Evolutionary conservation across 1,140 invertebrate genomes (phyloP).

Genomic region (Catajapyx aquilonaris): DNA sequence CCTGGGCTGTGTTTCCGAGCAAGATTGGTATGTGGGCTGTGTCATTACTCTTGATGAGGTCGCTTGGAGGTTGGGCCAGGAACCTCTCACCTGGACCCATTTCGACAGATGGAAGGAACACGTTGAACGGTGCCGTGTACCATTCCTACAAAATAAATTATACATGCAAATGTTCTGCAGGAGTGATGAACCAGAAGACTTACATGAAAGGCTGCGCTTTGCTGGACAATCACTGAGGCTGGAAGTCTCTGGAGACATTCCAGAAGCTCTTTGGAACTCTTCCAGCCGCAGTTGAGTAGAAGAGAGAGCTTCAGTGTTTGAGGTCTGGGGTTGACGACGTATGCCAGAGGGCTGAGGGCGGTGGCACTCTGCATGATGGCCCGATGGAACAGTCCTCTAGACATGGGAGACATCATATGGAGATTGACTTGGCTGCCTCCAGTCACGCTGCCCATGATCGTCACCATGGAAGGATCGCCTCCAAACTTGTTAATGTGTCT

Average conservation of each 20-base stretch:
- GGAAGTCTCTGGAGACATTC: background rate
- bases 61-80: background rate
- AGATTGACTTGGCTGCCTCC: no score
- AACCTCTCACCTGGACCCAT: background rate
- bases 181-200: no score
- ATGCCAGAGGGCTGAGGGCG: conserved; percentile 17
- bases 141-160: no score
- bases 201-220: no score
- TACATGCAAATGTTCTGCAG: no score
- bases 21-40: background rate
- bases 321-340: conserved; percentile 11
- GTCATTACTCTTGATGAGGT: background rate
- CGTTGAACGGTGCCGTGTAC: background rate
- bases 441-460: no score
- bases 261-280: background rate
- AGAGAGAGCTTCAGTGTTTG: background rate
- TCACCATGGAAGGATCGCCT: no score
- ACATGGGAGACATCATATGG: no score
- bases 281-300: background rate
- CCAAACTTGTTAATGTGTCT: no score
- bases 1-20: background rate
- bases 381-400: conserved; percentile 16
- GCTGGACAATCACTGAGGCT: background rate
- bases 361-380: conserved; percentile 19
- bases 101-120: background rate